These are phyloP conservation scores for Hemistola chrysoprasaria DNA, from an alignment of 2,888 invertebrate genomes.

Conservation along the genomic window DNA sequence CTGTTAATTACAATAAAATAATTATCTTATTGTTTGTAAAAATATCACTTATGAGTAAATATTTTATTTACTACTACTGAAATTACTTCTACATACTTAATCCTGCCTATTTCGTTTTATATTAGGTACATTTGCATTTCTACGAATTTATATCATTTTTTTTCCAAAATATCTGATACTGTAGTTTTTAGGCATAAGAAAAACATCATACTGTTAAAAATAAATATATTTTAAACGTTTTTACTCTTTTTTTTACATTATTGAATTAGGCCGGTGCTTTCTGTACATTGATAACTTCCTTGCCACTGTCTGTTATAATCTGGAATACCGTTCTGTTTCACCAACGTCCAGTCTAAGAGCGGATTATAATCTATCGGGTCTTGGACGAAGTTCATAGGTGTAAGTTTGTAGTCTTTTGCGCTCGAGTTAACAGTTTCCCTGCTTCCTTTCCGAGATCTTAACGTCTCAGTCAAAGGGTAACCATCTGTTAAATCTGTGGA, in stretches of 20 bases:
- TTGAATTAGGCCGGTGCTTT: slow-evolving; percentile 3
- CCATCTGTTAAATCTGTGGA: slow-evolving; percentile 27
- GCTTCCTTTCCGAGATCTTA: slow-evolving; percentile 33
- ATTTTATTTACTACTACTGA: too few relatives aligned
- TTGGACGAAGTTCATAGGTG: slow-evolving; percentile 29
- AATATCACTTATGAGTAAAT: too few relatives aligned
- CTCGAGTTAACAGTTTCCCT: slow-evolving; percentile 15
- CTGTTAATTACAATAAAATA: too few relatives aligned
- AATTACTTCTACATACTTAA: too few relatives aligned
- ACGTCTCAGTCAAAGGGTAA: slow-evolving; percentile 43
- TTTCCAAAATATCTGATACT: slow-evolving; percentile 3
- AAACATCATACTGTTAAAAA: slow-evolving; percentile 38
- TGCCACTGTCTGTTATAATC: not conserved
- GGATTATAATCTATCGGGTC: slow-evolving; percentile 14
- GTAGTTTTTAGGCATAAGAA: slow-evolving; percentile 18
- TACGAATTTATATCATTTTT: slow-evolving; percentile 1
- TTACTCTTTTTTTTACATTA: slow-evolving; percentile 38
- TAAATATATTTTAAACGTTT: slow-evolving; percentile 45
- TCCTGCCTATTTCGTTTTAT: too few relatives aligned
- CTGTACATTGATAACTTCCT: slow-evolving; percentile 10
- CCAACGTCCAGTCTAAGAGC: slow-evolving; percentile 28
- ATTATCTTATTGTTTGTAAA: too few relatives aligned
- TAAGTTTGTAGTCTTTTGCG: slow-evolving; percentile 4
- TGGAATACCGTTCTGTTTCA: slow-evolving; percentile 14
- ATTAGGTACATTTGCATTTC: not conserved